Evolutionary conservation across 2,888 invertebrate genomes (phyloP), one percentile per base, ranked within the genome.

Genomic region (Eumacrocentrus americanus): DNA sequence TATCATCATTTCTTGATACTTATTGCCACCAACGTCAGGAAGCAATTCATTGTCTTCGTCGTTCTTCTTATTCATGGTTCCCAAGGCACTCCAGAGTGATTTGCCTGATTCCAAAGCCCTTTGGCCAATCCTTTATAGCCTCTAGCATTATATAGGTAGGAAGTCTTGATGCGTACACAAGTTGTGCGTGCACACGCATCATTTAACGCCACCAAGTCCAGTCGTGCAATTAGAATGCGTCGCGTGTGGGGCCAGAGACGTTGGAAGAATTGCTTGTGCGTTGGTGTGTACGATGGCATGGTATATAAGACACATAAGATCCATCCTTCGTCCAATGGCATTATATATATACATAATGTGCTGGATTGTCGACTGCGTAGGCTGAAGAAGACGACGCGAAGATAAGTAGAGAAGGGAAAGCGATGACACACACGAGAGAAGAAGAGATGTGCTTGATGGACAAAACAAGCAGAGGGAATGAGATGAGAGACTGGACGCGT

Each of bases 141-240:
- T 46, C 61, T n/a, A n/a, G n/a, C n/a, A n/a, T n/a, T n/a, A 38
- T 55, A 20, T 37, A 35, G 54, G 50, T 57, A 60, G 55, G 59
- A 63, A 66, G 63, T 66, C 65, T 54, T 34, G 56, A 57, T 58
- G 62, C 59, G 63, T 65, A 63, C 29, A 29, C 29, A 29, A 50
- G 52, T 61, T 61, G 60, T 63, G 58, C 65, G 65, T 67, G 65
- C 54, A 58, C 67, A 64, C 60, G 69, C 70, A 69, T 71, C 67
- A 71, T 69, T 72, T 69, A 70, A 70, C 67, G 64, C 61, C 62
- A 46, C 20, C 48, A 40, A 38, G 60, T 58, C 64, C 62, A 70
- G 63, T 65, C 65, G 52, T 59, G 65, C 63, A 63, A 70, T 74
- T 72, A 70, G 67, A 68, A 71, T 71, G 72, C 70, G 62, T 66